phyloP scores from a whole-genome alignment of 2,113 vertebrate species.

The Gobio gobio region DNA sequence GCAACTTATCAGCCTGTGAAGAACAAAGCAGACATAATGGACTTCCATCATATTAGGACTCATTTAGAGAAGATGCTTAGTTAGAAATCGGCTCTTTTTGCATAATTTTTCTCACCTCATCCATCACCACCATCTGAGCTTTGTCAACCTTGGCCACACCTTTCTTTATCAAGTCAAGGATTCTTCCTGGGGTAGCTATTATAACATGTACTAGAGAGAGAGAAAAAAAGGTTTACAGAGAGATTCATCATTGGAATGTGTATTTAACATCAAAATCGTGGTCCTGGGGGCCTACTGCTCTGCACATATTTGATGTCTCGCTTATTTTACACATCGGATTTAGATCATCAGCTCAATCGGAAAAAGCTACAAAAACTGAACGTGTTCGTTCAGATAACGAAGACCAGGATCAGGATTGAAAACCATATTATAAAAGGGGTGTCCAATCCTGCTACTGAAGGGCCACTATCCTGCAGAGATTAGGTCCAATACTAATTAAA shows the following conservation, averaged over 20 bases:
- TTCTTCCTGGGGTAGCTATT: constrained; percentile 79
- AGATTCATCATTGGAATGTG: neutral
- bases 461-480: too few species aligned
- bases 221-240: neutral
- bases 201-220: constrained; percentile 75
- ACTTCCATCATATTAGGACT: neutral
- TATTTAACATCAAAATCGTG: neutral
- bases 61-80: neutral
- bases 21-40: neutral
- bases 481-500: too few species aligned
- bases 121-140: constrained; percentile 82
- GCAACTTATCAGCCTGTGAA: constrained; percentile 80
- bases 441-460: too few species aligned
- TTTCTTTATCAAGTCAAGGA: constrained; percentile 81
- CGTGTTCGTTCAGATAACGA: too few species aligned
- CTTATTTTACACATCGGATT: too few species aligned
- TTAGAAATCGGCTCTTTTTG: neutral
- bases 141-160: constrained; percentile 78
- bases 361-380: too few species aligned
- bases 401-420: too few species aligned
- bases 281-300: too few species aligned
- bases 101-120: constrained; percentile 71
- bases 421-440: too few species aligned
- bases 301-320: too few species aligned
- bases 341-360: too few species aligned